Evolutionary conservation across 2,113 vertebrate genomes (phyloP), one percentile per base, ranked within the genome.

Genomic region (Hystrix brachyura): DNA sequence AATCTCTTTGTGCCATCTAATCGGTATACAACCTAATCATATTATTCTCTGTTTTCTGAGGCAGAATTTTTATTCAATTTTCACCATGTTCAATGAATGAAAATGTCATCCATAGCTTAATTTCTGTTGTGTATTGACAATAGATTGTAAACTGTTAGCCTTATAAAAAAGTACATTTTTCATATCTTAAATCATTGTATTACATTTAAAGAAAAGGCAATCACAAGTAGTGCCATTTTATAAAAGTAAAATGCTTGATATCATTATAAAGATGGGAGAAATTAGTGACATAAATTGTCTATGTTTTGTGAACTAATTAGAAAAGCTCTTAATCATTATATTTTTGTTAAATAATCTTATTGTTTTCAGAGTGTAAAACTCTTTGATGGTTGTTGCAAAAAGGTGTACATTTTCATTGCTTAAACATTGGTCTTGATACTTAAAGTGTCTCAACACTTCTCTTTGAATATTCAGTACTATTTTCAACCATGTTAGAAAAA

Each of bases 311-410:
- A 59, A 80, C 13, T 59, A 84, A 72, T 53, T 83, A 62, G 5
- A 3, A 94, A 94, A 60, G 1, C n/a, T 72, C 18, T 48, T 64
- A 1, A 57, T 8, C 1, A 23, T 78, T 86, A 74, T 27, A 29
- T 19, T 48, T 65, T 62, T 38, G 13, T n/a, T 60, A 83, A 57
- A 60, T 81, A 72, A 5, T 10, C 9, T 55, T 64, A 71, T 34
- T 69, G 0, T 57, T 59, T 48, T 32, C 14, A 19, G 18, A 23
- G 5, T 55, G 1, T 62, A 62, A 93, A 62, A 29, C 2, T 92
- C 23, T 2, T 60, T 67, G 0, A 8, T 9, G 1, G 2, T 17
- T 62, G 3, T 12, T 32, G 4, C 57, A 12, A 55, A 83, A 74
- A 51, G 18, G 2, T 7, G 55, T 32, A 21, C 3, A 80, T 23